Percentiles rank a stretch among this genome's conserved stretches.
Evolutionary conservation across 1,140 invertebrate genomes (phyloP).

Genomic region (Heliconius congener): DNA sequence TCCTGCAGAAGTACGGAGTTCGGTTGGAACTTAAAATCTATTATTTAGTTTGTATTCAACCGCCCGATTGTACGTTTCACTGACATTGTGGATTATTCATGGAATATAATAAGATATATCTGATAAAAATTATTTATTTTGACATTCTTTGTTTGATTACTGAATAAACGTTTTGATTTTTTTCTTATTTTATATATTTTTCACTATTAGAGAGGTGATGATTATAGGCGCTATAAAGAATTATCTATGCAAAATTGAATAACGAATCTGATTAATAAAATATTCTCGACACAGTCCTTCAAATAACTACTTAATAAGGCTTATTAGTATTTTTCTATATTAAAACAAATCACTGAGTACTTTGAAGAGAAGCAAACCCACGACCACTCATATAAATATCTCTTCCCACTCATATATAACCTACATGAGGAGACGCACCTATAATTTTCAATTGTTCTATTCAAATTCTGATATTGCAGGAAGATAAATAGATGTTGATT

Average conservation of each 20-base stretch:
- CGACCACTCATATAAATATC: not conserved
- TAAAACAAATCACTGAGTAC: not conserved
- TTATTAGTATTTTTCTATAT: too few relatives aligned
- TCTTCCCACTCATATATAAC: not conserved
- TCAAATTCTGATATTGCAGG: constrained; percentile 1
- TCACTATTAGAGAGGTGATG: too few relatives aligned
- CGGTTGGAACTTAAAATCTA: constrained; percentile 26
- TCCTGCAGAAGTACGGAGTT: constrained; percentile 27
- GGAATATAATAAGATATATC: not conserved
- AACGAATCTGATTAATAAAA: too few relatives aligned
- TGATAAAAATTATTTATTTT: not conserved
- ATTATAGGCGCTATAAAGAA: too few relatives aligned
- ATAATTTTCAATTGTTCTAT: constrained; percentile 14
- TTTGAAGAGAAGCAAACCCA: not conserved
- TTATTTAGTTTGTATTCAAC: constrained; percentile 25
- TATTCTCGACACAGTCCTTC: too few relatives aligned
- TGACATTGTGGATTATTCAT: not conserved
- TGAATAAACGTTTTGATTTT: too few relatives aligned
- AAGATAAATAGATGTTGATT: constrained; percentile 42
- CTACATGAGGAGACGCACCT: not conserved
- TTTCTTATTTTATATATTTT: too few relatives aligned
- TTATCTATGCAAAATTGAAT: too few relatives aligned
- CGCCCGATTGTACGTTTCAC: constrained; percentile 3
- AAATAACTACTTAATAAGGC: too few relatives aligned
- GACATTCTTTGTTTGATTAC: too few relatives aligned